Base-by-base conservation (phyloP, 2,888 invertebrate genomes). In the Silvanus unidentatus region DNA sequence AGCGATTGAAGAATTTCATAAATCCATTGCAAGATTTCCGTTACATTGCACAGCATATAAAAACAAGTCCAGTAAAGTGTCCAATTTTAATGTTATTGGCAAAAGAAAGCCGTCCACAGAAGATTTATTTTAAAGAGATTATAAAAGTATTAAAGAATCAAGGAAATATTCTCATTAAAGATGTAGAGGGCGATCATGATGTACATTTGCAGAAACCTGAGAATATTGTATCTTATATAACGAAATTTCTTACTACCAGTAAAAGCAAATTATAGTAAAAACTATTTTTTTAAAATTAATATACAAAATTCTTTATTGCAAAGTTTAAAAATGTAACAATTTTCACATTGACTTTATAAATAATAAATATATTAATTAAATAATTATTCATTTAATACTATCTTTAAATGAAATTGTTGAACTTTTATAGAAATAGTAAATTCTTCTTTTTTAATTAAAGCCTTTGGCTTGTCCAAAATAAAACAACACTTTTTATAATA, bases 141-240 rank as follows among this genome's bases (percentile, higher is more conserved):
- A 47, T 59, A 39, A 55, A 49, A 16, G 46, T 54, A 46, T 56
- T 59, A n/a, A 57, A 56, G 40, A 58, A 57, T 22, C 49, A 54
- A 42, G 60, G 59, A 41, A 58, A 62, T 43, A 59, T 66, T 44
- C 50, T 32, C 2, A 44, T 68, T 49, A 43, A 61, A 54, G 1
- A 69, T 1, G 75, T 81, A 0, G 65, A 73, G 0, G 83, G 82
- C 0, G 70, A 72, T 30, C 84, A 84, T 50, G 81, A 84, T 54
- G 76, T 81, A 0, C 83, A 84, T 60, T 75, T 77, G 34, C 77
- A 75, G 5, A 59, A 75, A 51, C 81, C 83, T 0, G 77, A 79
- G 48, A 59, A 64, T 6, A 68, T 82, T 2, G 72, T 73, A 1
- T 61, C 63, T 1, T 37, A 58, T 35, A 51, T 68, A 30, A 52